These are phyloP conservation scores for Bujurquina vittata DNA, from an alignment of 2,113 vertebrate species.

Conservation along the genomic window DNA sequence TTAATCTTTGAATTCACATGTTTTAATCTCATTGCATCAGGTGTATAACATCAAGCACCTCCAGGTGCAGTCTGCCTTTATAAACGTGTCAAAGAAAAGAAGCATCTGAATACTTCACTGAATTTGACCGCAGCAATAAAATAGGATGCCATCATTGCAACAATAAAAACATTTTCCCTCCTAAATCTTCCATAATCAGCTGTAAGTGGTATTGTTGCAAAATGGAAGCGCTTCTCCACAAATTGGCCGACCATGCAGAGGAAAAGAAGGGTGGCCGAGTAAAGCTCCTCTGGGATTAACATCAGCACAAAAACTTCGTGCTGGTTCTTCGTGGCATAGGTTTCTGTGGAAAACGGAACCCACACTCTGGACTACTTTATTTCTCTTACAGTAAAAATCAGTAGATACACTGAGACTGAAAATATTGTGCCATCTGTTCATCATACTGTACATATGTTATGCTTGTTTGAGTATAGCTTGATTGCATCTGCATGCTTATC, in stretches of 20 bases:
- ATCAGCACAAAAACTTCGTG: neutral
- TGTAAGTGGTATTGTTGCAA: neutral
- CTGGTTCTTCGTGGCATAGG: neutral
- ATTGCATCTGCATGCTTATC: neutral
- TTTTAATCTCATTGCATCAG: neutral
- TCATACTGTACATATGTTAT: neutral
- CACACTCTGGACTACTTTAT: neutral
- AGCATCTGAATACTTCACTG: neutral
- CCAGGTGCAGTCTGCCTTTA: neutral
- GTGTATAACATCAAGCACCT: neutral
- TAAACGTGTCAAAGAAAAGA: neutral
- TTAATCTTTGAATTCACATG: neutral
- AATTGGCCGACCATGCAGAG: neutral
- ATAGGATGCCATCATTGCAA: neutral
- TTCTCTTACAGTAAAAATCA: neutral
- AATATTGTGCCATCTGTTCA: neutral
- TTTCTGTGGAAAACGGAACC: neutral
- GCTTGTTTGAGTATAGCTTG: neutral
- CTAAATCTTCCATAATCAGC: neutral
- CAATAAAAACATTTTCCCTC: neutral
- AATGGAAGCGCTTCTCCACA: neutral
- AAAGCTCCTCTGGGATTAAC: neutral
- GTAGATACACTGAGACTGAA: neutral
- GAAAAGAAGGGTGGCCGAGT: neutral
- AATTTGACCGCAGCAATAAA: neutral